Percentiles rank a stretch among this genome's conserved stretches.
Evolutionary conservation across 2,888 invertebrate species (phyloP).

Genomic region (Eugnorisma glareosa): DNA sequence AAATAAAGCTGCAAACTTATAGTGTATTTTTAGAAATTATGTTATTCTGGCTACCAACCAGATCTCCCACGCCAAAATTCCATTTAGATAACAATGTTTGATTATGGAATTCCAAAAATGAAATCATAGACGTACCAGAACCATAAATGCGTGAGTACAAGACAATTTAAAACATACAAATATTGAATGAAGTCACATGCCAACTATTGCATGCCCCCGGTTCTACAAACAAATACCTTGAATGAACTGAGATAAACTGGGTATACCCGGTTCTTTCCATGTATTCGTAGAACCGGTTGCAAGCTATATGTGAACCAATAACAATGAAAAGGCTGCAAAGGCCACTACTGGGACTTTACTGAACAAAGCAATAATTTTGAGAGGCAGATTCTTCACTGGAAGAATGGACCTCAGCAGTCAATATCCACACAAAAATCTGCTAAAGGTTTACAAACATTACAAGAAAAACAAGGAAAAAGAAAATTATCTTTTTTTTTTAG

Average conservation of each 20-base stretch:
- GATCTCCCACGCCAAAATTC: conserved; percentile 51
- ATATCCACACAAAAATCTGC: background rate
- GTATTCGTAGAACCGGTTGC: background rate
- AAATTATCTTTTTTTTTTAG: too few species aligned
- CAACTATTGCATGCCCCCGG: background rate
- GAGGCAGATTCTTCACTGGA: background rate
- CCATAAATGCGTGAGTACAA: background rate
- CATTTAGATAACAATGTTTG: conserved; percentile 30
- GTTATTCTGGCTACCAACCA: conserved; percentile 47
- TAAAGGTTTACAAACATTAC: background rate
- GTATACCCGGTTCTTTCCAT: background rate
- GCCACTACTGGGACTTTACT: background rate
- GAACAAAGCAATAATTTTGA: background rate
- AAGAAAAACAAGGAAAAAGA: background rate
- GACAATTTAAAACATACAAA: background rate
- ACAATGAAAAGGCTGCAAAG: background rate
- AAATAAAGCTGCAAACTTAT: background rate
- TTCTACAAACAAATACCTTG: background rate
- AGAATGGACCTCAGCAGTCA: background rate
- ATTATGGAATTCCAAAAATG: conserved; percentile 10
- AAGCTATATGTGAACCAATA: background rate
- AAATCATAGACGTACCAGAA: background rate
- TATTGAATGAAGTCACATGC: background rate
- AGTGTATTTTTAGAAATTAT: conserved; percentile 49
- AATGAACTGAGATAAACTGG: background rate